phyloP scores from a whole-genome alignment of 2,888 invertebrate species.

The Timandra comae region DNA sequence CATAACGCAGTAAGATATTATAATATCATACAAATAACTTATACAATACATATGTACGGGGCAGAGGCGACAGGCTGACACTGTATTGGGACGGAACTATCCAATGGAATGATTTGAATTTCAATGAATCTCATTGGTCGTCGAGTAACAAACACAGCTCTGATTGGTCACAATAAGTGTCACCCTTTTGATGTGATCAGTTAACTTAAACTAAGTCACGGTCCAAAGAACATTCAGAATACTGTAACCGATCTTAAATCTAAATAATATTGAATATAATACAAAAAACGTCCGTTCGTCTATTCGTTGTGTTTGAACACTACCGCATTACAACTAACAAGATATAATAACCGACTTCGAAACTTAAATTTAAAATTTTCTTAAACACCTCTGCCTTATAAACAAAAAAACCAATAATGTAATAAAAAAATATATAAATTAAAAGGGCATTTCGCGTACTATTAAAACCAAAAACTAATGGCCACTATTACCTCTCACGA shows the following conservation, averaged over 20 bases:
- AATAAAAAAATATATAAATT: slow-evolving; percentile 23
- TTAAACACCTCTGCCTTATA: slow-evolving; percentile 43
- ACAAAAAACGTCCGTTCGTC: slow-evolving; percentile 43
- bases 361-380: slow-evolving; percentile 12
- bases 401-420: slow-evolving; percentile 24
- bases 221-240: slow-evolving; percentile 39
- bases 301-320: slow-evolving; percentile 66
- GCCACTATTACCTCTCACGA: slow-evolving; percentile 42
- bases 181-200: too few relatives aligned
- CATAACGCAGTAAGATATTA: slow-evolving; percentile 20
- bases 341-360: not conserved
- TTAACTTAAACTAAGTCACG: too few relatives aligned
- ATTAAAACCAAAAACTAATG: slow-evolving; percentile 46
- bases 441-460: slow-evolving; percentile 23
- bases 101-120: too few relatives aligned
- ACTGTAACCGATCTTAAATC: slow-evolving; percentile 53
- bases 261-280: slow-evolving; percentile 51
- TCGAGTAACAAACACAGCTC: not conserved
- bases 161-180: slow-evolving; percentile 19
- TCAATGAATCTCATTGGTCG: not conserved
- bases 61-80: slow-evolving; percentile 40
- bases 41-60: slow-evolving; percentile 29
- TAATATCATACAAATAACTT: too few relatives aligned
- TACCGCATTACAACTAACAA: slow-evolving; percentile 13
- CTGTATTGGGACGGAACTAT: too few relatives aligned